Evolutionary conservation across 2,888 invertebrate species (phyloP), one percentile per base, ranked within the genome.

Genomic region (Acleris emargana): DNA sequence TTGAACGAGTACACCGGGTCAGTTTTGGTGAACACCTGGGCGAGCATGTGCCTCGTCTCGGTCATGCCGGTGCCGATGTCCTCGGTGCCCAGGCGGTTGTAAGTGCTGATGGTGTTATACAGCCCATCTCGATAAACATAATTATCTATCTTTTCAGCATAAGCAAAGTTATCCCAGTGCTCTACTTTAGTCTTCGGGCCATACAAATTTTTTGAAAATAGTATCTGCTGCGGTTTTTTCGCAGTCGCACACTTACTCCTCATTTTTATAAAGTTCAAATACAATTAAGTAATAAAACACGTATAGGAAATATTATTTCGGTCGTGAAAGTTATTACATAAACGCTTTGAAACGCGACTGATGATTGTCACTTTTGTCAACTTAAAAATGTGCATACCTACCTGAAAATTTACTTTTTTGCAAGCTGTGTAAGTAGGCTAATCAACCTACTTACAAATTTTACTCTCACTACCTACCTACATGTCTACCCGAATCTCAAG

Each of bases 71-170:
- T 78, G 4, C 86, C 87, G 50, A 87, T 84, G 67, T 91, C 88
- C 20, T 87, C 76, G 5, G 69, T 81, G 1, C 93, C 93, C 77
- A 86, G 83, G 32, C 91, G 86, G 9, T 78, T 74, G 74, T 94
- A 93, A 5, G 93, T 93, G 68, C 93, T 92, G 5, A 92, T 25
- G 47, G 89, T 87, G 70, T 93, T 93, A 71, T 92, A 87, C 20
- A 90, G 77, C 11, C 74, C 74, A 68, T 92, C 91, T 18, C 90
- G 84, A 68, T 91, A 93, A 1, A 91, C 88, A 70, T 93, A 86
- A 70, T 92, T 91, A 73, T 94, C 93, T 69, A 88, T 91, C 59
- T 87, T 91, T 69, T 89, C 87, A 1, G 88, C 86, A 71, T 88
- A 85, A 25, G 80, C 74, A 9, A 80, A 72, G 54, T 69, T 88